Evolutionary conservation across 37 sponge, comb jelly and placozoan species (phyloP), one percentile per base, ranked within the genome.

Genomic region (Axinella damicornis): DNA sequence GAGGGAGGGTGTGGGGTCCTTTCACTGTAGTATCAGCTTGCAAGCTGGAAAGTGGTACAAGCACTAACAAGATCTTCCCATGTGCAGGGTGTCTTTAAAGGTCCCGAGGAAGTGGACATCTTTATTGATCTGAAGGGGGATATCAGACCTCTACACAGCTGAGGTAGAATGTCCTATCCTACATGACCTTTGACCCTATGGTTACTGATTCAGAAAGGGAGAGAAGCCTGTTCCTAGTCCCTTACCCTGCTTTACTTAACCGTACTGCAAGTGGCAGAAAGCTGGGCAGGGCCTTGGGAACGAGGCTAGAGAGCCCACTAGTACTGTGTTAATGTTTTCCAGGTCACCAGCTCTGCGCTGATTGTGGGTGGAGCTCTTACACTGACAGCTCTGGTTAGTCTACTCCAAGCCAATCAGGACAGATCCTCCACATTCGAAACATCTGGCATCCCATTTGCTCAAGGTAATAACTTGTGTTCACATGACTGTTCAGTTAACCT

Each of bases 341-440:
- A 92, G 92, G 65, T 87, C 25, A 40, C 59, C 2, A 85, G 46
- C 53, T 54, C 24, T 39, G 57, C 65, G 24, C 30, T 93, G 53
- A 64, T 54, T 16, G 85, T 93, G 63, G 94, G 94, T n/a, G 71
- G 83, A 13, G 74, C 78, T 66, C 79, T 93, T 1, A 58, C 90
- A 31, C 65, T 93, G 18, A 22, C 82, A 16, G 24, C 15, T 12
- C 74, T 93, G 33, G 86, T 93, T 40, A 67, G 31, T 5, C 40
- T 89, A n/a, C 90, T 93, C n/a, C 67, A 66, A 25, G 38, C 34
- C 40, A 85, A 93, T 63, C 19, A 38, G 69, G 59, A 57, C 41
- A 82, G 58, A 24, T 79, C 83, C 0, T 15, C 85, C 77, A 81
- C 55, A 55, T 94, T 84, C 66, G 5, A 35, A n/a, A 21, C 64